A percentile compares a stretch with the other conserved stretches of the same genome.
Evolutionary conservation across 2,113 vertebrate genomes (phyloP).

Genomic region (Poecile atricapillus): DNA sequence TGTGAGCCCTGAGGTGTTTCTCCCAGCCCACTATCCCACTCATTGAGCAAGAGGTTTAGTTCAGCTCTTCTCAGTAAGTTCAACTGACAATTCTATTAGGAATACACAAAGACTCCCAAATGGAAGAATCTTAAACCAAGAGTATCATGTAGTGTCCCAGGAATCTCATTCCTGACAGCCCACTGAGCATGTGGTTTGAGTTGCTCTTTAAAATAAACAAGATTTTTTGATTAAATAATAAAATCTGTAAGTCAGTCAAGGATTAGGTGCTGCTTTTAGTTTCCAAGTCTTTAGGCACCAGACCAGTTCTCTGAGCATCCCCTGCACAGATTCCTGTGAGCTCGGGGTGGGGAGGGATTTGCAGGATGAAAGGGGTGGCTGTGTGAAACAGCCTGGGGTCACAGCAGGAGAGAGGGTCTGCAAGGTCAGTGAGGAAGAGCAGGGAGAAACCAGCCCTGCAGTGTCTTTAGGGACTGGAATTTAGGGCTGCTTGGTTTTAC

Average conservation of each 20-base stretch:
- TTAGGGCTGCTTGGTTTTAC: neutral
- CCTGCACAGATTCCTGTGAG: accelerated
- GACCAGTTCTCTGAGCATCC: neutral
- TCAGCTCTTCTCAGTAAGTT: neutral
- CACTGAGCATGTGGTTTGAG: neutral
- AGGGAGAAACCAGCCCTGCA: neutral
- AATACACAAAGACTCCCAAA: neutral
- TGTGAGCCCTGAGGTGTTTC: neutral
- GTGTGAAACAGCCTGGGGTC: accelerated
- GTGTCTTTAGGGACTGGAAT: neutral
- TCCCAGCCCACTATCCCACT: neutral
- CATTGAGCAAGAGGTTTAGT: neutral
- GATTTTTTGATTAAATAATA: neutral
- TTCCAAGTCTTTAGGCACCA: neutral
- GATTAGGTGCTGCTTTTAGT: neutral
- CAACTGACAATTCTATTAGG: neutral
- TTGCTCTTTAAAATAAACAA: neutral
- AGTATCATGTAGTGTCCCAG: neutral
- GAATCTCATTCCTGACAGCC: neutral
- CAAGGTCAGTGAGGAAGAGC: neutral
- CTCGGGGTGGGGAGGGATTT: neutral
- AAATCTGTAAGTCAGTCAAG: neutral
- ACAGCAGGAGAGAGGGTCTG: neutral
- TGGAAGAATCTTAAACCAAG: neutral
- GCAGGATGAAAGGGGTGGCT: neutral